phyloP scores from a whole-genome alignment of 2,888 invertebrate genomes.

The Tridacna crocea region DNA sequence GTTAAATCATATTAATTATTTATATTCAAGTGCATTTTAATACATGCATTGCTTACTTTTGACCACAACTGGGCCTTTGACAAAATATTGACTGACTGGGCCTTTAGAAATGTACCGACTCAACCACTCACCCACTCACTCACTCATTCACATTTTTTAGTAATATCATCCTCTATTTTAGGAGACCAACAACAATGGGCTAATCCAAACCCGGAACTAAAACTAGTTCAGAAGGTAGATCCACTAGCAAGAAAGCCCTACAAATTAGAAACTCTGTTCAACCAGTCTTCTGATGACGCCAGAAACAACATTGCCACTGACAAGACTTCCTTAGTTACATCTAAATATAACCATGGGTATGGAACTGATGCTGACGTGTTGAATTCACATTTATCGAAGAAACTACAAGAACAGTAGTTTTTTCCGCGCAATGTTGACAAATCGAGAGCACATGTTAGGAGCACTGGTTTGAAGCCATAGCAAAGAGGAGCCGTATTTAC shows the following conservation, averaged over 20 bases:
- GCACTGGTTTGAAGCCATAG: too few species aligned
- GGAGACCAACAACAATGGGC: conserved; percentile 71
- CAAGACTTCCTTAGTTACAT: conserved; percentile 7
- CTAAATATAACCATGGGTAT: conserved; percentile 22
- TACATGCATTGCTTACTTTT: too few species aligned
- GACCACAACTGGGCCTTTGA: too few species aligned
- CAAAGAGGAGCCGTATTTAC: too few species aligned
- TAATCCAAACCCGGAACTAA: conserved; percentile 60
- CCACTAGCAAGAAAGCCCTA: conserved; percentile 68
- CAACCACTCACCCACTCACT: too few species aligned
- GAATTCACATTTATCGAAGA: conserved; percentile 17
- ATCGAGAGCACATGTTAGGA: too few species aligned
- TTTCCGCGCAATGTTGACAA: too few species aligned
- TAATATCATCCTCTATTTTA: conserved; percentile 21
- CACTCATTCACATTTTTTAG: too few species aligned
- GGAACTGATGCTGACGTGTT: conserved; percentile 24
- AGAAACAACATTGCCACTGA: background rate
- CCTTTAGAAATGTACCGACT: too few species aligned
- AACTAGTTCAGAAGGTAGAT: conserved; percentile 67
- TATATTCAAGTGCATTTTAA: too few species aligned
- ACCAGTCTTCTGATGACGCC: conserved; percentile 14
- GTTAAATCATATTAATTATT: too few species aligned
- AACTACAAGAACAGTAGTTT: conserved; percentile 2
- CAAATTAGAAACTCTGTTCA: conserved; percentile 39
- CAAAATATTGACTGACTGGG: too few species aligned